Evolutionary conservation across 2,888 invertebrate species (phyloP).

Genomic region (Ichneumoninae sp.): DNA sequence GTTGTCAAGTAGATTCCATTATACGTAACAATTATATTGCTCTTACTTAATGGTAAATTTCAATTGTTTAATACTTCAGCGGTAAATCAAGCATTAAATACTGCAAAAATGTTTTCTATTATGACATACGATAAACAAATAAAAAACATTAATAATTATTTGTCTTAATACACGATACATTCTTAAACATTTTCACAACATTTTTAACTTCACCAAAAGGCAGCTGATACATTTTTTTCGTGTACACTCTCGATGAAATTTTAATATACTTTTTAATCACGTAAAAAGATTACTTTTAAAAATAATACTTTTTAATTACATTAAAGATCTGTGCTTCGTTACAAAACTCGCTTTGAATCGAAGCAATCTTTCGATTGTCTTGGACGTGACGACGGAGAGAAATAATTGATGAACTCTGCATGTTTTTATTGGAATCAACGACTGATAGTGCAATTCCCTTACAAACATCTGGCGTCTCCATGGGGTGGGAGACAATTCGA

Average conservation of each 20-base stretch:
- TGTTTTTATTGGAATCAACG: conserved; percentile 28
- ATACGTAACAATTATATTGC: no score
- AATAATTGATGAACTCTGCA: neutral
- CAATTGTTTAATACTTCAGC: neutral
- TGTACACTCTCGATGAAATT: neutral
- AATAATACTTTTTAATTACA: neutral
- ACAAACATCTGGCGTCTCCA: conserved; percentile 36
- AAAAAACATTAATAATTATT: neutral
- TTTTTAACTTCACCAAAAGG: neutral
- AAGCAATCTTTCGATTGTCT: neutral
- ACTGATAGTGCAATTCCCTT: conserved; percentile 28
- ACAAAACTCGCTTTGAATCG: neutral
- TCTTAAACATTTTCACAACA: neutral
- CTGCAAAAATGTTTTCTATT: neutral
- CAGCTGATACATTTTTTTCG: neutral
- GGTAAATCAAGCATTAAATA: neutral
- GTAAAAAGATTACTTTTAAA: neutral
- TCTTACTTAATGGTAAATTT: neutral
- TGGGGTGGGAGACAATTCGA: conserved; percentile 39
- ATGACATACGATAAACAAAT: neutral
- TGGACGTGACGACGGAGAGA: neutral
- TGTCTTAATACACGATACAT: neutral
- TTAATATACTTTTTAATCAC: neutral
- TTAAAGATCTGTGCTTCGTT: neutral
- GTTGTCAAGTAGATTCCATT: no score